Percentiles rank a stretch among this genome's conserved stretches.
Conservation (phyloP, 2,888 invertebrate genomes). For the Epinotia bilunana region DNA sequence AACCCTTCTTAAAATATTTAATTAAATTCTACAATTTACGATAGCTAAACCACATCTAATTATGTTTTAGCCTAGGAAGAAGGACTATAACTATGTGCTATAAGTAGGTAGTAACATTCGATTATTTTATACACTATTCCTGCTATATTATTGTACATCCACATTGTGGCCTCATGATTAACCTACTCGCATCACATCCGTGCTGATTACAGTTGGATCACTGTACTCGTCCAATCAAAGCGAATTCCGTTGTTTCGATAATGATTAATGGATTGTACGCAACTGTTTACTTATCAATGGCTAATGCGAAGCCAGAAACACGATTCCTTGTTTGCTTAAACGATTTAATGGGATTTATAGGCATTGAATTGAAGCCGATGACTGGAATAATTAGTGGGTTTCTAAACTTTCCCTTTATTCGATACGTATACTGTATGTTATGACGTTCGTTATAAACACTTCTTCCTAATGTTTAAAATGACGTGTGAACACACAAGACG, state of each 20-base stretch:
- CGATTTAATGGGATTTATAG: slow-evolving; percentile 29
- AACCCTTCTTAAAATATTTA: no score
- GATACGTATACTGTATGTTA: slow-evolving; percentile 5
- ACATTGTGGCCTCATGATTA: slow-evolving; percentile 20
- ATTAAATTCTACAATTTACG: no score
- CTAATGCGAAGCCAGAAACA: slow-evolving; percentile 45
- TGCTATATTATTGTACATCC: not conserved
- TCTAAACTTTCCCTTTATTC: slow-evolving; percentile 13
- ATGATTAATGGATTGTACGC: slow-evolving; percentile 53
- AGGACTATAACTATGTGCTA: no score
- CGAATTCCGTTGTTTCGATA: slow-evolving; percentile 48
- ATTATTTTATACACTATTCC: not conserved
- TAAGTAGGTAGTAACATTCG: not conserved
- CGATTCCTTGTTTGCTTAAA: slow-evolving; percentile 40
- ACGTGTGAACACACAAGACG: slow-evolving; percentile 11
- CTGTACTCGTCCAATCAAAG: slow-evolving; percentile 32
- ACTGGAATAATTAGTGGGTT: slow-evolving; percentile 10
- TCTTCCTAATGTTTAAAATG: slow-evolving; percentile 2
- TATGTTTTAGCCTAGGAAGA: no score
- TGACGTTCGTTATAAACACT: slow-evolving; percentile 9
- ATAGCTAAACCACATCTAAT: no score
- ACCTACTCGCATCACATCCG: slow-evolving; percentile 14
- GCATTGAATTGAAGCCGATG: not conserved
- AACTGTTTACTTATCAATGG: slow-evolving; percentile 39
- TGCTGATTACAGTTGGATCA: slow-evolving; percentile 33